phyloP scores from a whole-genome alignment of 2,113 vertebrate species.

The Felis catus region DNA sequence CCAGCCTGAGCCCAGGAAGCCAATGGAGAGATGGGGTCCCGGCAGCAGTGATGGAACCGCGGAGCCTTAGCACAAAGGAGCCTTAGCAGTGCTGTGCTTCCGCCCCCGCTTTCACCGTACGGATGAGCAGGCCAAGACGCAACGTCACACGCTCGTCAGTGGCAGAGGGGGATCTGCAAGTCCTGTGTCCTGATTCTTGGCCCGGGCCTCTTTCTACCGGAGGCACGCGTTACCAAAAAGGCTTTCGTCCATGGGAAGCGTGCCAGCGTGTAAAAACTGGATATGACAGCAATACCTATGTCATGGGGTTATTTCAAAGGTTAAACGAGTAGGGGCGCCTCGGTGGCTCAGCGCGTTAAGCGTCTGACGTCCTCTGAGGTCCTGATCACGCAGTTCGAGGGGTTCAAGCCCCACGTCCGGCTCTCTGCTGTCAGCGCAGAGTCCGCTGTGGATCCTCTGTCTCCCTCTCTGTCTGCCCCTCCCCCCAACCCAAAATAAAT shows the following conservation, averaged over 20 bases:
- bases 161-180: background rate
- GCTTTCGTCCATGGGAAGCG: background rate
- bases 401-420: too few relatives aligned
- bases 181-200: background rate
- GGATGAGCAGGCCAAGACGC: background rate
- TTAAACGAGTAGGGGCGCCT: background rate
- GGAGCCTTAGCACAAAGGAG: background rate
- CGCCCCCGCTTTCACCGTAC: background rate
- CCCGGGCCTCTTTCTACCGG: background rate
- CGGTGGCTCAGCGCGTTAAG: too few relatives aligned
- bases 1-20: background rate
- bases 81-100: background rate
- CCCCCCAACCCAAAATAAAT: too few relatives aligned
- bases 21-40: background rate
- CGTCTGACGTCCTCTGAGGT: too few relatives aligned
- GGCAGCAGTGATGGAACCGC: background rate
- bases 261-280: background rate
- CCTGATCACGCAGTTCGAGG: too few relatives aligned
- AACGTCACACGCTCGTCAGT: background rate
- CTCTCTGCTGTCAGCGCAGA: too few relatives aligned
- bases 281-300: background rate
- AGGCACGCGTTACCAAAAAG: background rate
- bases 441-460: too few relatives aligned
- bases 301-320: background rate
- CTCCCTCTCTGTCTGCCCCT: too few relatives aligned